Evolutionary conservation across 2,113 vertebrate genomes (phyloP).

Genomic region (Cettia cetti): DNA sequence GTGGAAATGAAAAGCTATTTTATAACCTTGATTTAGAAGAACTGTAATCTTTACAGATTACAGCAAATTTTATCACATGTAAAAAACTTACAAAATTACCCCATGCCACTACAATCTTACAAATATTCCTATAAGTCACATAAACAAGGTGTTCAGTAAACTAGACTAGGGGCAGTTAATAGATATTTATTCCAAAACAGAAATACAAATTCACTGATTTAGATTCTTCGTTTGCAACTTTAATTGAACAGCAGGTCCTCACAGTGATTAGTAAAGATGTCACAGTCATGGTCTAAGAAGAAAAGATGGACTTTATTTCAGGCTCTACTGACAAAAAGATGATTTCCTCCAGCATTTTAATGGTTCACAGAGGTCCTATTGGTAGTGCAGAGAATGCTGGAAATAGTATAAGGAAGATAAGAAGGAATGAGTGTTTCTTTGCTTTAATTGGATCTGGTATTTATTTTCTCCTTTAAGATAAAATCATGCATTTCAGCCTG

Average conservation of each 20-base stretch:
- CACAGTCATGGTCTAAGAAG: not conserved
- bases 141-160: not conserved
- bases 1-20: conserved; percentile 10
- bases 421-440: not conserved
- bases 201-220: not conserved
- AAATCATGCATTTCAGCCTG: not conserved
- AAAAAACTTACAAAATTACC: not conserved
- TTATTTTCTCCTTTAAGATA: not conserved
- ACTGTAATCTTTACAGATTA: not conserved
- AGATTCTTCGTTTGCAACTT: not conserved
- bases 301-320: not conserved
- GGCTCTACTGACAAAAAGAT: not conserved
- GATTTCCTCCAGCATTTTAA: not conserved
- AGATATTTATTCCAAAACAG: not conserved
- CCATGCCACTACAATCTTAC: not conserved
- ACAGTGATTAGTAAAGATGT: not conserved
- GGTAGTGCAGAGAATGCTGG: not conserved
- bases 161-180: not conserved
- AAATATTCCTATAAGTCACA: not conserved
- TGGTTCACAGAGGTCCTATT: not conserved
- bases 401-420: not conserved
- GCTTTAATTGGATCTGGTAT: not conserved
- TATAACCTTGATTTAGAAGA: not conserved
- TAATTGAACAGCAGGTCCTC: not conserved
- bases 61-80: not conserved